Base-by-base conservation (phyloP, 1,140 invertebrate species). In the Phenacoccus solenopsis region DNA sequence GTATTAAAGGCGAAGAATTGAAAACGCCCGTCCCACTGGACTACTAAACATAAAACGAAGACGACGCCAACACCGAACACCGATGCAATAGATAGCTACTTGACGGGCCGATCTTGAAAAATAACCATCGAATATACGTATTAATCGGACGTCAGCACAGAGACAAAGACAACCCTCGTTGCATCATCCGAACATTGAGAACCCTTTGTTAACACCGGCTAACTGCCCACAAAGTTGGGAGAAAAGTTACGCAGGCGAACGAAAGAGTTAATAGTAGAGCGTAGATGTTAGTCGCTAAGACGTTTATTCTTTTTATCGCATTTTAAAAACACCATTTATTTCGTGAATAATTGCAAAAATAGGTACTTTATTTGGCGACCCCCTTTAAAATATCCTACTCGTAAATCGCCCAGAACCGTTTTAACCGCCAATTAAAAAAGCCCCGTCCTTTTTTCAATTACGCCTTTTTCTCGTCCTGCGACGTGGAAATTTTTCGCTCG, bases 241-340 rank as follows among this genome's bases (percentile, higher is more conserved):
- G 38, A 49, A 49, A 64, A 64, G 59, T 64, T 64, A 64, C 9
- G 21, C 10, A 64, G 1, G 38, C 38, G 16, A 64, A 24, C 25
- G 59, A 64, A 64, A 64, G 25, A 64, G 59, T 25, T 64, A 64
- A 64, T 64, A 64, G 25, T 10, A 64, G 59, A 24, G 21, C 59
- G 20, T 64, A 64, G 25, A 64, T 27, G 59, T 25, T 64, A 64
- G 59, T 64, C 21, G 25, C 59, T 64, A 20, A 64, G 59, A 64
- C 59, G 59, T 64, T 64, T 64, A 64, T 64, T 64, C 59, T 64
- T 64, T 64, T 64, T 64, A 64, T 64, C 59, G 25, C 59, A 27
- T 64, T 64, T 64, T 64, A 64, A 64, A 64, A 64, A 64, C 22
- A 64, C 59, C 59, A 64, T 64, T 64, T 64, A 64, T 64, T 64